Percentiles rank a stretch among this genome's conserved stretches.
Conservation (phyloP, 2,113 vertebrate genomes). For the Pseudopodoces humilis region DNA sequence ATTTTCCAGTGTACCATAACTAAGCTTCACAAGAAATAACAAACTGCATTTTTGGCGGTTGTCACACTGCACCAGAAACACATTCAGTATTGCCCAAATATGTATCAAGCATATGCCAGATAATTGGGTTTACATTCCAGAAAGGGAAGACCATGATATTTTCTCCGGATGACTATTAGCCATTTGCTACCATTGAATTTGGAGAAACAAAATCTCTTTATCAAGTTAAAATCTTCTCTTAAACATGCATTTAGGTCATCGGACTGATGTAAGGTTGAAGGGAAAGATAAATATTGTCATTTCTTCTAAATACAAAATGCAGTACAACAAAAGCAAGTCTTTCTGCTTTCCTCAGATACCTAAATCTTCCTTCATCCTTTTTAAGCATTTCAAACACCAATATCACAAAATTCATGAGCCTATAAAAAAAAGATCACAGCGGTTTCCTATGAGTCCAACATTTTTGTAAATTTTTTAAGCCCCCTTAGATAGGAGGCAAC, state of each 20-base stretch:
- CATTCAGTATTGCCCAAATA: background rate
- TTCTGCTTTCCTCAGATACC: background rate
- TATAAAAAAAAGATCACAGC: background rate
- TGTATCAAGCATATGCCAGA: background rate
- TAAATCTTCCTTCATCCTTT: background rate
- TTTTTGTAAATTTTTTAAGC: background rate
- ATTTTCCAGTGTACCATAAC: background rate
- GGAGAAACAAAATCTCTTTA: background rate
- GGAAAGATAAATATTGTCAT: background rate
- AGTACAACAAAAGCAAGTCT: background rate
- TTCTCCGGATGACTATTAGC: background rate
- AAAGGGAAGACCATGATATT: background rate
- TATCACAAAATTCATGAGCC: background rate
- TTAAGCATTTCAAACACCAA: background rate
- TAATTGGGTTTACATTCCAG: background rate
- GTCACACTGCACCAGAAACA: background rate
- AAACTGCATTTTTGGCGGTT: background rate
- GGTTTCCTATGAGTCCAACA: background rate
- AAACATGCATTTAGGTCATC: background rate
- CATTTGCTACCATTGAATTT: background rate
- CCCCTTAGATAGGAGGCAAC: background rate
- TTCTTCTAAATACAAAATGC: background rate
- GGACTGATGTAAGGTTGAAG: background rate
- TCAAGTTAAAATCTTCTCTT: background rate
- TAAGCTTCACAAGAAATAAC: background rate